Conservation (phyloP, 2,113 vertebrate species). For the Cromileptes altivelis region DNA sequence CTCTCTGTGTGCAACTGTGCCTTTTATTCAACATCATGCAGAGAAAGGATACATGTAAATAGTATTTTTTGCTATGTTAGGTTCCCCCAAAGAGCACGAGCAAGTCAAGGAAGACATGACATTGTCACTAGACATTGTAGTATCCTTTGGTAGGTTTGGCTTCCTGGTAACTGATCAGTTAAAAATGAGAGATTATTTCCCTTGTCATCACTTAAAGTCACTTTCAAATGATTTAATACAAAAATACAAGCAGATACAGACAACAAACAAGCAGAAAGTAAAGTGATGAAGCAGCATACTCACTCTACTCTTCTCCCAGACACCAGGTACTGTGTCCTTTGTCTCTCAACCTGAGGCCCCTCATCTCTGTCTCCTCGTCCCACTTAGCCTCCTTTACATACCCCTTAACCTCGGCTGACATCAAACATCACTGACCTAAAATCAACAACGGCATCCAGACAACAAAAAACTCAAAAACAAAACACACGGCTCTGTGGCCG, state of each 20-base stretch:
- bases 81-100: background rate
- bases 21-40: background rate
- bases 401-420: conserved; percentile 58
- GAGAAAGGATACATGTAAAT: background rate
- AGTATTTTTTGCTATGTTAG: background rate
- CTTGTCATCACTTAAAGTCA: background rate
- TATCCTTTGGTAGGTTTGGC: background rate
- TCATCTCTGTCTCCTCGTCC: conserved; percentile 47
- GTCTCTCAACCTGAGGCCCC: conserved; percentile 54
- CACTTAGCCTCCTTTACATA: conserved; percentile 50
- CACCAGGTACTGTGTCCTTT: conserved; percentile 60
- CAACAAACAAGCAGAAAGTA: conserved; percentile 34
- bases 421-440: conserved; percentile 62
- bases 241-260: background rate
- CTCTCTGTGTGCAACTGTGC: conserved; percentile 47
- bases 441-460: conserved; percentile 39
- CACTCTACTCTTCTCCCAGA: conserved; percentile 62
- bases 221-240: background rate
- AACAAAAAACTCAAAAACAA: conserved; percentile 55
- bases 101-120: background rate
- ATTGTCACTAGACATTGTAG: background rate
- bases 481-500: conserved; percentile 33
- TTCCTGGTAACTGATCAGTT: background rate
- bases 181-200: background rate
- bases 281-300: conserved; percentile 63